Percentiles rank a stretch among this genome's conserved stretches.
Evolutionary conservation across 1,140 invertebrate species (phyloP).

Genomic region (Neodiprion fabricii): DNA sequence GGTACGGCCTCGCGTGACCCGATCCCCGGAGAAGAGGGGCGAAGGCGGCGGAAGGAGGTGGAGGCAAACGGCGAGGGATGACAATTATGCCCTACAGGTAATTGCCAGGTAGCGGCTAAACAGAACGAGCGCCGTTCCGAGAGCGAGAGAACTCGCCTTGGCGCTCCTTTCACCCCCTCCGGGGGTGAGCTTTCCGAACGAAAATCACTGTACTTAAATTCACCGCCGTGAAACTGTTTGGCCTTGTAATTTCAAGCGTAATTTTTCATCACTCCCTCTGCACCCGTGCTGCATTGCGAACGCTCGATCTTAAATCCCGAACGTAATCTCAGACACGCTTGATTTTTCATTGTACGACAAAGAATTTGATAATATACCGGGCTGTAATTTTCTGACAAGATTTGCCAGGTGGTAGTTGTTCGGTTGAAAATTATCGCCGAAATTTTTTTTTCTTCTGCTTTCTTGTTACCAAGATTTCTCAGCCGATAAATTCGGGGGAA

Average conservation of each 20-base stretch:
- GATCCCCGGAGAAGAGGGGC: slow-evolving; percentile 29
- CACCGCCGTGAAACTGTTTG: neutral
- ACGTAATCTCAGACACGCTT: neutral
- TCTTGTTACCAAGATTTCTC: too few relatives aligned
- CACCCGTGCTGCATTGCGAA: neutral
- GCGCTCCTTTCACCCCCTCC: neutral
- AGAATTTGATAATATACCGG: too few relatives aligned
- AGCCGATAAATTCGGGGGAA: too few relatives aligned
- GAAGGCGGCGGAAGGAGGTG: slow-evolving; percentile 28
- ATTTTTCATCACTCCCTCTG: neutral
- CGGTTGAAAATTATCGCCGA: too few relatives aligned
- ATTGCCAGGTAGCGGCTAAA: slow-evolving; percentile 56
- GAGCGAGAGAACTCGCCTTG: neutral
- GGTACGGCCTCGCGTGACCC: slow-evolving; percentile 61
- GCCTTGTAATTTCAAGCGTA: neutral
- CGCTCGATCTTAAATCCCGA: neutral
- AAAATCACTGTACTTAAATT: slow-evolving; percentile 1
- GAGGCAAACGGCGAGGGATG: slow-evolving; percentile 56
- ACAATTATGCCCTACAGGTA: slow-evolving; percentile 61
- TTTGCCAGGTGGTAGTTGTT: too few relatives aligned
- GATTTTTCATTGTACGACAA: neutral
- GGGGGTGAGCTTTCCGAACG: neutral
- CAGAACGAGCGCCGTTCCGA: slow-evolving; percentile 33
- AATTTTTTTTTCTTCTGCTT: neutral
- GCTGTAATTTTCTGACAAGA: too few relatives aligned